A percentile compares a stretch with the other conserved stretches of the same genome.
These are phyloP conservation scores for Xestia c-nigrum DNA, from an alignment of 2,888 invertebrate genomes.

Conservation along the genomic window DNA sequence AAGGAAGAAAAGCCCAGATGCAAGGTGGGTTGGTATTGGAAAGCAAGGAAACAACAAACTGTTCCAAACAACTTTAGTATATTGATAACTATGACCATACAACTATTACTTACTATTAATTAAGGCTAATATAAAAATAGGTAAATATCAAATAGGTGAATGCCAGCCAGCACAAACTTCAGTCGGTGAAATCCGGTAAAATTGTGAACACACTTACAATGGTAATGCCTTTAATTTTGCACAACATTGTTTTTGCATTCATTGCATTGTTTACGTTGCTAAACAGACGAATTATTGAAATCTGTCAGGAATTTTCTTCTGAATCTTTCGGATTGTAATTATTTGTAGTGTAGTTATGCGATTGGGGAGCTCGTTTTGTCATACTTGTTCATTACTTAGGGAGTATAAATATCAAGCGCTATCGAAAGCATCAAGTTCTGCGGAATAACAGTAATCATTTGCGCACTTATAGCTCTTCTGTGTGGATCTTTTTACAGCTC, in stretches of 20 bases:
- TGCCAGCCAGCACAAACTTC: too few relatives aligned
- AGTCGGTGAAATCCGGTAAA: too few relatives aligned
- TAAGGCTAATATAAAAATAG: too few relatives aligned
- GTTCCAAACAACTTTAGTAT: too few relatives aligned
- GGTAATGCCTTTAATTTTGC: background rate
- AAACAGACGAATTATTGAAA: background rate
- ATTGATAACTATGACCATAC: too few relatives aligned
- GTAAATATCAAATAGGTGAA: too few relatives aligned
- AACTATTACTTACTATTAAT: too few relatives aligned
- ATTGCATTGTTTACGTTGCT: background rate
- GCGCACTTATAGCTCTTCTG: slow-evolving; percentile 83
- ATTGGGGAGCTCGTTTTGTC: background rate
- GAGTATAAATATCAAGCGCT: background rate
- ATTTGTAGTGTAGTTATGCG: background rate
- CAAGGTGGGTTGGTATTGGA: too few relatives aligned
- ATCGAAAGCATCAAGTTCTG: slow-evolving; percentile 45
- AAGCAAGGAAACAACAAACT: too few relatives aligned
- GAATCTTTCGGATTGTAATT: background rate
- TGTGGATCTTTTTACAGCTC: slow-evolving; percentile 71
- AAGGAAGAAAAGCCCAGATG: too few relatives aligned
- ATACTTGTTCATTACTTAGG: background rate
- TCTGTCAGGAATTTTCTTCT: background rate
- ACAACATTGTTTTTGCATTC: background rate
- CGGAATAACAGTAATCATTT: slow-evolving; percentile 57
- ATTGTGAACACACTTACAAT: background rate